Conservation (phyloP, 2,113 vertebrate species). For the Eurypyga helias region DNA sequence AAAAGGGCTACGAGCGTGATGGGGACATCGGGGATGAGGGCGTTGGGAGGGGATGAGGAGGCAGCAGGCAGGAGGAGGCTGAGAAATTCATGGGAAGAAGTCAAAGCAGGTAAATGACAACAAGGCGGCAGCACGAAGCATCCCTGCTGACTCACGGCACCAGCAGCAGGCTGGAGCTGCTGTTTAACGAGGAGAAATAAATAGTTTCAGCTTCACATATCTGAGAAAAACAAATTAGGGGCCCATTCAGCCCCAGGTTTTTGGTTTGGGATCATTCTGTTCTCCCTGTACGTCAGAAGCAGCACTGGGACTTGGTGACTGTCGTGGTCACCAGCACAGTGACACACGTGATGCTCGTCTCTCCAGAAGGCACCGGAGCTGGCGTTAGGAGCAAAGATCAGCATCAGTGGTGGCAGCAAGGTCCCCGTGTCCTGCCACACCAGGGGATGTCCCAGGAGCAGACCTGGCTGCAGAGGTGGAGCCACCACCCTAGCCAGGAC, state of each 20-base stretch:
- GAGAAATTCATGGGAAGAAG: background rate
- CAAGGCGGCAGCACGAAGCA: background rate
- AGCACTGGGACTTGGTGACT: background rate
- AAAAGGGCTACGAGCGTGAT: background rate
- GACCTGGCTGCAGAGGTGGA: background rate
- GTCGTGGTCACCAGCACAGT: no score
- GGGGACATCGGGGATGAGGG: fast-evolving
- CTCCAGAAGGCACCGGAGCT: background rate
- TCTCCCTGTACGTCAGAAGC: background rate
- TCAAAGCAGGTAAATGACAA: constrained; percentile 29
- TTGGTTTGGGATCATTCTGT: background rate
- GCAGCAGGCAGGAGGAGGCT: fast-evolving
- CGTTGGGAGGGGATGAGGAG: background rate
- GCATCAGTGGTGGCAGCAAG: fast-evolving
- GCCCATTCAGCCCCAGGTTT: background rate
- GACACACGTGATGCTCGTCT: fast-evolving
- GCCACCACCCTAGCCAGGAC: background rate
- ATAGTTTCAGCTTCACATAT: background rate
- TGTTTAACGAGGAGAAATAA: background rate
- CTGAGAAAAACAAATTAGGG: background rate
- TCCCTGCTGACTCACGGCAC: background rate
- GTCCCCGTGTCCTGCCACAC: fast-evolving
- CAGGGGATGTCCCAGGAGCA: background rate
- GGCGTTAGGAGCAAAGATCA: background rate
- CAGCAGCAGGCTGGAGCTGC: background rate